Base-by-base conservation (phyloP, 2,888 invertebrate species). In the Scaptomyza reducta region DNA sequence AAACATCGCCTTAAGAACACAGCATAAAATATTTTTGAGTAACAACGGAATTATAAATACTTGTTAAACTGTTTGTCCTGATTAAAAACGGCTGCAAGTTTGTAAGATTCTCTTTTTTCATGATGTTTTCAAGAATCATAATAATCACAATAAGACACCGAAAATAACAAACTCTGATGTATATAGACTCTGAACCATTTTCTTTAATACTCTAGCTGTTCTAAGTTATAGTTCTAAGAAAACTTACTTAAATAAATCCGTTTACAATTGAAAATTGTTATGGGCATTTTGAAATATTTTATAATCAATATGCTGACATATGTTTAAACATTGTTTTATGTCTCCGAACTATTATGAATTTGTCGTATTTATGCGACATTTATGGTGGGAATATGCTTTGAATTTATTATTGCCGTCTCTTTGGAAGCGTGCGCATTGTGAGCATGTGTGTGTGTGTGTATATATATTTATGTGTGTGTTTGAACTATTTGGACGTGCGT, bases 361-460 rank as follows among this genome's bases (percentile, higher is more conserved):
- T 57, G 38, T 63, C 51, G 57, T 51, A 65, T 83, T 79, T 66
- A 72, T 87, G 70, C 58, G 78, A 84, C 87, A 84, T 74, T 82
- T 81, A 74, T 87, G 81, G 74, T 71, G 63, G 57, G 74, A 77
- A 80, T 77, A 74, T 80, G 87, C 49, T 87, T 87, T 73, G 81
- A 80, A 84, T 82, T 59, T 55, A 57, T 77, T 74, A 87, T 86
- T 67, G 40, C 31, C 1, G 3, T 44, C 14, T 29, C 13, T 29
- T 41, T 45, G 22, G 35, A 35, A 70, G 69, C 68, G 59, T 45
- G 66, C 13, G 40, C 40, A 33, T 22, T 45, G 44, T 31, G 13
- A 1, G 0, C 33, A 33, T 47, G 31, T 45, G 44, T 31, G 13
- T 4, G 0, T 11, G 11, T 47, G 29, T 31, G 13, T 29, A 16